Evolutionary conservation across 2,113 vertebrate genomes (phyloP).

Genomic region (Dicrurus megarhynchus): DNA sequence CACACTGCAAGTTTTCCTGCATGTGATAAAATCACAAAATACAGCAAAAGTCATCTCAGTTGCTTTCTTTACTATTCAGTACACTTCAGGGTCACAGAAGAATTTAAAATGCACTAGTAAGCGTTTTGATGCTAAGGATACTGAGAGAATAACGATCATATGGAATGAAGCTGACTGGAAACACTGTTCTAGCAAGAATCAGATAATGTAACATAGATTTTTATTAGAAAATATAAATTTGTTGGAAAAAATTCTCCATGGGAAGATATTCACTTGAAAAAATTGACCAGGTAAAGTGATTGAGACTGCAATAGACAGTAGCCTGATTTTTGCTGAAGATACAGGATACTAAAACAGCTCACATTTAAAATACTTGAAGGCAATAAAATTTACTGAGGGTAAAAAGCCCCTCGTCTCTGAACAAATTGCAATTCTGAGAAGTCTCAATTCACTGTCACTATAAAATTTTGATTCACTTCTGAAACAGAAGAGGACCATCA

Average conservation of each 20-base stretch:
- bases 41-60: neutral
- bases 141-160: neutral
- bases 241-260: neutral
- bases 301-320: neutral
- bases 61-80: slow-evolving; percentile 18
- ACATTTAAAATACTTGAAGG: neutral
- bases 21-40: neutral
- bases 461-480: neutral
- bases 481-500: neutral
- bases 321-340: neutral
- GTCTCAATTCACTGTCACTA: neutral
- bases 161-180: neutral
- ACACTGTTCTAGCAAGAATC: neutral
- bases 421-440: neutral
- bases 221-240: neutral
- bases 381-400: neutral
- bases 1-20: neutral
- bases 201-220: neutral
- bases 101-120: neutral
- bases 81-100: neutral
- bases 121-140: neutral
- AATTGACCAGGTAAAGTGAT: neutral
- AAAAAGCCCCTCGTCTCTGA: neutral
- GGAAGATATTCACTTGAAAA: neutral
- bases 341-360: neutral